phyloP scores from a whole-genome alignment of 2,888 invertebrate species.

The Caenorhabditis zanzibari region DNA sequence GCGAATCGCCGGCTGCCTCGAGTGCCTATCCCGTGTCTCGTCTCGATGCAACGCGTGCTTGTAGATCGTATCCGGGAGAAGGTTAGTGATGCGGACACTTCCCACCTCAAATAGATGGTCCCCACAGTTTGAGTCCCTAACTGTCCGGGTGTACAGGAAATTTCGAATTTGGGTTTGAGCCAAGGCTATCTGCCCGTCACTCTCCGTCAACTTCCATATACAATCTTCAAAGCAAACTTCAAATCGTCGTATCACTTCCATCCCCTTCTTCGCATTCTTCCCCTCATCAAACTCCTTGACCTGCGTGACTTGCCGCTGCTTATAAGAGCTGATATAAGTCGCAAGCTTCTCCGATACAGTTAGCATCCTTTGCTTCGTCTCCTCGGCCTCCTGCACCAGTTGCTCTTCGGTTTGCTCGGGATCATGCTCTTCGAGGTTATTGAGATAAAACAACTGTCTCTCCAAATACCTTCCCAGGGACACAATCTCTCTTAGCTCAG shows the following conservation, averaged over 20 bases:
- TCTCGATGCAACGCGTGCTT: conserved; percentile 68
- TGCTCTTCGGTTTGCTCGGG: conserved; percentile 69
- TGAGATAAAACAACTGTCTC: conserved; percentile 83
- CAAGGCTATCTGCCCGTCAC: conserved; percentile 97
- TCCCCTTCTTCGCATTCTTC: conserved; percentile 71
- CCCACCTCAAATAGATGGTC: conserved; percentile 97
- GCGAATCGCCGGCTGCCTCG: conserved; percentile 93
- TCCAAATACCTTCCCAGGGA: conserved; percentile 92
- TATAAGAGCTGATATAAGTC: conserved; percentile 90
- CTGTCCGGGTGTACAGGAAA: conserved; percentile 97
- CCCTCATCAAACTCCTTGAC: conserved; percentile 41
- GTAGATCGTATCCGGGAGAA: conserved; percentile 95
- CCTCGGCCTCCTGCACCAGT: conserved; percentile 75
- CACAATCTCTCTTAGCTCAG: conserved; percentile 86
- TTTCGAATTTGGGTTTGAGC: conserved; percentile 96
- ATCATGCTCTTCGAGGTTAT: conserved; percentile 71
- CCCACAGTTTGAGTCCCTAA: conserved; percentile 96
- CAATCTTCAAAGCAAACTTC: conserved; percentile 97
- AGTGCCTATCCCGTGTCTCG: conserved; percentile 83
- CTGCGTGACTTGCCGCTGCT: conserved; percentile 84
- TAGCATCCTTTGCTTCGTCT: conserved; percentile 87
- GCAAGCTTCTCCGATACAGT: conserved; percentile 94
- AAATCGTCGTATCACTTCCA: conserved; percentile 74
- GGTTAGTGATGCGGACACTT: conserved; percentile 95
- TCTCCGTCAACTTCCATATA: conserved; percentile 97